Evolutionary conservation across 2,797 vertebrate species (phyloP).

Genomic region (Muscicapa comitata): DNA sequence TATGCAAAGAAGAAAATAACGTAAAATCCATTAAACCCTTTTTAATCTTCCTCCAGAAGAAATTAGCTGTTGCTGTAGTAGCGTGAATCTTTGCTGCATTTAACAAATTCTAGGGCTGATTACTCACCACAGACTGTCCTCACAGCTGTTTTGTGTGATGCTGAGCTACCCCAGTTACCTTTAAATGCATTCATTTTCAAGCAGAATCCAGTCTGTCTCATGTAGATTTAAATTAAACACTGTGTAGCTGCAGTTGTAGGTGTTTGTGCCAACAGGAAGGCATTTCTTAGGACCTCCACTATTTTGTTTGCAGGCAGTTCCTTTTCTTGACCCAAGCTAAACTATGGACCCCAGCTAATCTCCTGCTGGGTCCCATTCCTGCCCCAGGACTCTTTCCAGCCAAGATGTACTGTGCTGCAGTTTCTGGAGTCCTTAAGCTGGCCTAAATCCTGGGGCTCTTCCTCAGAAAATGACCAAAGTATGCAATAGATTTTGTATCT

Average conservation of each 20-base stretch:
- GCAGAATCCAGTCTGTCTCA: not conserved
- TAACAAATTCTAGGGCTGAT: not conserved
- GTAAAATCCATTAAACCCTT: constrained; percentile 37
- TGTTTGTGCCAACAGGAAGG: not conserved
- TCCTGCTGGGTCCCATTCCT: not conserved
- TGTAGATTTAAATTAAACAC: not conserved
- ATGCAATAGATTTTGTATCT: not conserved
- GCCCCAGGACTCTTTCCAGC: not conserved
- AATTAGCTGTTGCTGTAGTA: constrained; percentile 9
- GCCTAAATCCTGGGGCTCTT: not conserved
- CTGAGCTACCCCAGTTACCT: not conserved
- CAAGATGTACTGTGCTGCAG: not conserved
- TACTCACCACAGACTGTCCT: not conserved
- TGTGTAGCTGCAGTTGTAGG: not conserved
- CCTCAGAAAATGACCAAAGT: not conserved
- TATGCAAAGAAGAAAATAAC: constrained; percentile 41
- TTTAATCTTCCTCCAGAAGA: constrained; percentile 18
- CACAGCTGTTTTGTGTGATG: not conserved
- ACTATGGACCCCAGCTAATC: not conserved
- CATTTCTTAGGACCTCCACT: not conserved
- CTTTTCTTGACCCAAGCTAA: not conserved
- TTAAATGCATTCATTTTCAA: not conserved
- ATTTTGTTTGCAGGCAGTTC: not conserved
- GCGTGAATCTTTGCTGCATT: not conserved
- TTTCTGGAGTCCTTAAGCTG: not conserved